phyloP scores from a whole-genome alignment of 2,797 vertebrate genomes.

The Choloepus didactylus region DNA sequence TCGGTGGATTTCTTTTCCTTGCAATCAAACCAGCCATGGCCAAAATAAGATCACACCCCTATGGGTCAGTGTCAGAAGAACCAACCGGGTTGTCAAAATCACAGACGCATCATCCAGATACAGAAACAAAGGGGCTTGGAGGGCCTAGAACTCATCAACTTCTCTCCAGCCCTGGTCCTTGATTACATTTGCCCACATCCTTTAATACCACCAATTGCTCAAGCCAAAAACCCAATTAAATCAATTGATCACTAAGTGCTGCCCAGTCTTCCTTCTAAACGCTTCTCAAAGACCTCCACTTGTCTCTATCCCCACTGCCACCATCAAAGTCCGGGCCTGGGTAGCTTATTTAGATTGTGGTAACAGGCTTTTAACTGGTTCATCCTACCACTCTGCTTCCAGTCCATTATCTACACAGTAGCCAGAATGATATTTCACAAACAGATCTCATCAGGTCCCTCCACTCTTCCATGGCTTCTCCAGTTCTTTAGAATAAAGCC shows the following conservation, averaged over 20 bases:
- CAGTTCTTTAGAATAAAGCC: not conserved
- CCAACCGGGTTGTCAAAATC: not conserved
- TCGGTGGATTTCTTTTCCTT: rapidly evolving
- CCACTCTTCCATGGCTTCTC: not conserved
- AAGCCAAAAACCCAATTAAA: not conserved
- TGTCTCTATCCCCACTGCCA: not conserved
- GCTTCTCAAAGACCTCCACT: not conserved
- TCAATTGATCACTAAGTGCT: not conserved
- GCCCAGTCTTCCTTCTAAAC: not conserved
- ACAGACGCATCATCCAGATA: not conserved
- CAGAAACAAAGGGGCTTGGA: not conserved
- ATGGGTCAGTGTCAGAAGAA: not conserved
- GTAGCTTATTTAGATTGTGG: not conserved
- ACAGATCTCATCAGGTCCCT: not conserved
- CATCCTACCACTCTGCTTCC: not conserved
- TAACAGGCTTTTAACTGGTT: not conserved
- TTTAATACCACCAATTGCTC: not conserved
- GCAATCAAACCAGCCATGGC: not conserved
- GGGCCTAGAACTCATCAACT: not conserved
- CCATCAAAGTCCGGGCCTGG: not conserved
- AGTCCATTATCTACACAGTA: not conserved
- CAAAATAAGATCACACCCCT: not conserved
- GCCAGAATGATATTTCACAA: not conserved
- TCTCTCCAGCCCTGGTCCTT: not conserved
- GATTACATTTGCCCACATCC: not conserved